Conservation (phyloP, 2,113 vertebrate genomes). For the Thermophis baileyi region DNA sequence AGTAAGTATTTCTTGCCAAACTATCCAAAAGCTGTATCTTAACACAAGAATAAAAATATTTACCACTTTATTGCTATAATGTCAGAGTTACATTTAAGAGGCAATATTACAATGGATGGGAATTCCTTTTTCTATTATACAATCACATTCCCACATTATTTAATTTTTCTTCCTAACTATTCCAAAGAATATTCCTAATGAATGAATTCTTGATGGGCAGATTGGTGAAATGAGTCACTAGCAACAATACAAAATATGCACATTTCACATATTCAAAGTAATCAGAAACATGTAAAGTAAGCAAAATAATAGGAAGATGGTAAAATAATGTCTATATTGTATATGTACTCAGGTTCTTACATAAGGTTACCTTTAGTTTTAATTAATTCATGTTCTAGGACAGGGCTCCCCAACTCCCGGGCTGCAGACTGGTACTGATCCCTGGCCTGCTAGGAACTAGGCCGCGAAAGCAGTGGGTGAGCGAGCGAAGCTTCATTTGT, state of each 20-base stretch:
- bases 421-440: neutral
- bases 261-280: neutral
- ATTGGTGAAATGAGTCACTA: neutral
- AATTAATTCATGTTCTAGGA: neutral
- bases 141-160: neutral
- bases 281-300: neutral
- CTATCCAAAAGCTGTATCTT: neutral
- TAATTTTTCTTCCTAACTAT: neutral
- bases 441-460: neutral
- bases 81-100: neutral
- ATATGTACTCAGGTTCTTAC: neutral
- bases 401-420: neutral
- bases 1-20: slow-evolving; percentile 6
- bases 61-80: neutral
- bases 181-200: neutral
- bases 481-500: no score
- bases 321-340: neutral
- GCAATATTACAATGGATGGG: neutral
- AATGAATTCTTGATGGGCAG: neutral
- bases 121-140: neutral
- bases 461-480: no score
- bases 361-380: neutral
- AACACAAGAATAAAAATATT: neutral
- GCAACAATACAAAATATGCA: neutral
- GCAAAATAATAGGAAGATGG: neutral